A percentile compares a stretch with the other conserved stretches of the same genome.
These are phyloP conservation scores for Pogonocherus hispidulus DNA, from an alignment of 2,888 invertebrate species.

Conservation along the genomic window DNA sequence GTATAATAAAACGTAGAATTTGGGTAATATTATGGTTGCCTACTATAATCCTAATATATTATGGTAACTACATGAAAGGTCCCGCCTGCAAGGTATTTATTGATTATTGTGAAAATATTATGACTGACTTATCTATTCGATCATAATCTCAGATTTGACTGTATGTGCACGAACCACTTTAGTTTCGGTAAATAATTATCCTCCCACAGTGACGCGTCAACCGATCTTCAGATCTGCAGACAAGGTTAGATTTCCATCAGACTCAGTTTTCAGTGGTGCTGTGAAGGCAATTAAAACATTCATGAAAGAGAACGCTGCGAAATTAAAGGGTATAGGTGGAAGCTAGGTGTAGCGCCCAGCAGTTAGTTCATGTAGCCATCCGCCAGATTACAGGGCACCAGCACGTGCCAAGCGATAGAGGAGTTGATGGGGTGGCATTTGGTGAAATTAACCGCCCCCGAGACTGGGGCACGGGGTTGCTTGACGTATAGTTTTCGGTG, in stretches of 20 bases:
- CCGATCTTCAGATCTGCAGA: neutral
- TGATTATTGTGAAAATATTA: too few relatives aligned
- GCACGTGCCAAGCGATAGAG: constrained; percentile 51
- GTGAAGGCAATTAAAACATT: constrained; percentile 59
- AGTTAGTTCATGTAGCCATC: constrained; percentile 59
- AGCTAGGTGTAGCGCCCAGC: constrained; percentile 60
- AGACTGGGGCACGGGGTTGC: too few relatives aligned
- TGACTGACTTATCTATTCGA: too few relatives aligned
- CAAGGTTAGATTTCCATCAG: neutral
- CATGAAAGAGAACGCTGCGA: constrained; percentile 58
- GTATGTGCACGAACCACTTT: neutral
- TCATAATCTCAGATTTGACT: too few relatives aligned
- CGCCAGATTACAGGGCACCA: constrained; percentile 60
- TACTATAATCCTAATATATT: too few relatives aligned
- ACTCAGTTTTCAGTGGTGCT: constrained; percentile 58
- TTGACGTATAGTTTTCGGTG: neutral
- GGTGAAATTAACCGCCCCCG: neutral
- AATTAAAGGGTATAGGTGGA: constrained; percentile 64
- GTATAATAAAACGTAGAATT: too few relatives aligned
- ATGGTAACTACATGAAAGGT: too few relatives aligned
- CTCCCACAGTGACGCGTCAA: neutral
- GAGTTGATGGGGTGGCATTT: constrained; percentile 29
- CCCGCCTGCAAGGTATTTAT: too few relatives aligned
- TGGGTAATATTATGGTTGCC: too few relatives aligned
- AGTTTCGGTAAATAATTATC: neutral